A percentile compares a stretch with the other conserved stretches of the same genome.
These are phyloP conservation scores for Heliconius nattereri DNA, from an alignment of 1,140 invertebrate genomes.

Conservation along the genomic window DNA sequence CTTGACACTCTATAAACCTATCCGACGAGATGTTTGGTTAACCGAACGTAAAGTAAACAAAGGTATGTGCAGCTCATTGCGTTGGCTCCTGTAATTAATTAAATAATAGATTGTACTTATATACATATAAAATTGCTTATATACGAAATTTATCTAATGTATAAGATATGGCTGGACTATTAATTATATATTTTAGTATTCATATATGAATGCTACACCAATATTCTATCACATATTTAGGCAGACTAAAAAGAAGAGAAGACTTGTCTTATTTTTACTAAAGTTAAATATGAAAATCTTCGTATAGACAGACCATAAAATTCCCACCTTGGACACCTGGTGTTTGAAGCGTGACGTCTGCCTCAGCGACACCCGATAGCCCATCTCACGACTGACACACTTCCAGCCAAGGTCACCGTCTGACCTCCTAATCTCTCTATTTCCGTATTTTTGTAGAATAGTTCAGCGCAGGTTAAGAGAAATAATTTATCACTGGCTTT, in stretches of 20 bases:
- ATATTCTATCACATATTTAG: background rate
- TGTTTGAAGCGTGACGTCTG: constrained; percentile 72
- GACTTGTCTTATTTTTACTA: background rate
- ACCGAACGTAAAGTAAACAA: constrained; percentile 54
- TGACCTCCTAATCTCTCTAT: constrained; percentile 72
- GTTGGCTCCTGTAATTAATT: constrained; percentile 8
- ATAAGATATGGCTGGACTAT: no score
- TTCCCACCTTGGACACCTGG: constrained; percentile 39
- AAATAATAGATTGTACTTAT: background rate
- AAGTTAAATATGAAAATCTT: background rate
- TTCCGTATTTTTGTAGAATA: constrained; percentile 54
- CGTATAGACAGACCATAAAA: background rate
- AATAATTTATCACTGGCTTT: constrained; percentile 23
- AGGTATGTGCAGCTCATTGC: constrained; percentile 36
- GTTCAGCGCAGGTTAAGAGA: constrained; percentile 30
- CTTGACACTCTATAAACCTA: constrained; percentile 46
- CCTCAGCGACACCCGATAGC: constrained; percentile 69
- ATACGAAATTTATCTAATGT: no score
- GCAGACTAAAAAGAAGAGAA: background rate
- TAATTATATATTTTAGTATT: no score
- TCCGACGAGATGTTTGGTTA: constrained; percentile 53
- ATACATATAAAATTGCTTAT: no score
- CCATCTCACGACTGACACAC: constrained; percentile 78
- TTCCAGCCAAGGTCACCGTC: constrained; percentile 74
- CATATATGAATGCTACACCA: no score